Evolutionary conservation across 2,888 invertebrate genomes (phyloP).

Genomic region (Pimpla rufipes): DNA sequence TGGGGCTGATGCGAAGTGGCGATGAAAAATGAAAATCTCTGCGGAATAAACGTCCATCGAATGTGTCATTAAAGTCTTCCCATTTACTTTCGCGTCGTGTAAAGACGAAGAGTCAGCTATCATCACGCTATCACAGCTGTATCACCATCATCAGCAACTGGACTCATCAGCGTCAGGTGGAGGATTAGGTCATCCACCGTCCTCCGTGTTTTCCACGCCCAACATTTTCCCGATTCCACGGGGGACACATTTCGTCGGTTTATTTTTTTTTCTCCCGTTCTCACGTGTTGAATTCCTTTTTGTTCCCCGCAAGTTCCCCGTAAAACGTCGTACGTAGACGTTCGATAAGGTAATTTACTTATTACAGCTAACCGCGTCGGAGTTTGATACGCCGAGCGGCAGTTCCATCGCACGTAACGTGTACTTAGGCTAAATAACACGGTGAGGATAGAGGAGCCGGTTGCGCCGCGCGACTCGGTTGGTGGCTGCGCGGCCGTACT

Average conservation of each 20-base stretch:
- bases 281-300: constrained; percentile 3
- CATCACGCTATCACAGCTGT: background rate
- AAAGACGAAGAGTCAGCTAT: constrained; percentile 24
- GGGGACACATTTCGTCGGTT: too few species aligned
- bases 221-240: constrained; percentile 29
- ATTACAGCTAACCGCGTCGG: constrained; percentile 43
- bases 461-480: constrained; percentile 7
- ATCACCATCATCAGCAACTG: background rate
- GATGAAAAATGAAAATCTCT: too few species aligned
- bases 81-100: constrained; percentile 6
- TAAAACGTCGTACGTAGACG: constrained; percentile 20
- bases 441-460: constrained; percentile 38
- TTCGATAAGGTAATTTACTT: constrained; percentile 56
- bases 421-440: constrained; percentile 67
- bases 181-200: constrained; percentile 57
- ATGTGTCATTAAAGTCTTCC: background rate
- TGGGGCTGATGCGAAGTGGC: too few species aligned
- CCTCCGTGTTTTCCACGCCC: constrained; percentile 48
- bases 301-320: constrained; percentile 17
- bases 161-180: background rate
- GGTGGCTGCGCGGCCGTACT: constrained; percentile 36
- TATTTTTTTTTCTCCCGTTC: constrained; percentile 26
- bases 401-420: constrained; percentile 61
- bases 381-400: constrained; percentile 41
- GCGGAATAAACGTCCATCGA: background rate